These are phyloP conservation scores for Xyliphius kryptos DNA, from an alignment of 2,113 vertebrate species.

Conservation along the genomic window DNA sequence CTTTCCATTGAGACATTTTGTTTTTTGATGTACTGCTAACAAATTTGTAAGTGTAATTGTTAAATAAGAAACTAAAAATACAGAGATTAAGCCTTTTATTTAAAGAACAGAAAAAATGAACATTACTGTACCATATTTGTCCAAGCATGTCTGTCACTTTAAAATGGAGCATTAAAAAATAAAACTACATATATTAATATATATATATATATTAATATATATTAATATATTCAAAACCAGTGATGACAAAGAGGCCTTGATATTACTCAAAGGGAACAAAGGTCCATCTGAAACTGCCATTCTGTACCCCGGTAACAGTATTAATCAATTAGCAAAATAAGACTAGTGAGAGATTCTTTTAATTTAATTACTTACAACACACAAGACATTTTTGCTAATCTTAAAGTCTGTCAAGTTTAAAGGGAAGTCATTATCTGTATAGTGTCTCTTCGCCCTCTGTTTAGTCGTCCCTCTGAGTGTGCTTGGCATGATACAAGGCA, in stretches of 20 bases:
- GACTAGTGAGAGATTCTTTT: too few relatives aligned
- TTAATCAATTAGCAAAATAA: too few relatives aligned
- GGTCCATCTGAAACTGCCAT: conserved; percentile 75
- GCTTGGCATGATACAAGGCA: too few relatives aligned
- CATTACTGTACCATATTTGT: conserved; percentile 74
- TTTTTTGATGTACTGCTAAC: conserved; percentile 73
- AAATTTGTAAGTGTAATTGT: conserved; percentile 95
- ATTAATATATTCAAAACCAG: too few relatives aligned
- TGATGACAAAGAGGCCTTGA: conserved; percentile 74
- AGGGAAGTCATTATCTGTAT: too few relatives aligned
- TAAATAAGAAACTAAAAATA: conserved; percentile 66
- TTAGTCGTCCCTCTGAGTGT: conserved; percentile 10
- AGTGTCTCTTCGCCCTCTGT: too few relatives aligned
- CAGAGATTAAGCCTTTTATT: conserved; percentile 56
- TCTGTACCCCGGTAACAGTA: conserved; percentile 63
- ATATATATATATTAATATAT: neutral
- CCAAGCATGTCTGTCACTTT: conserved; percentile 92
- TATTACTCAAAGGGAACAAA: conserved; percentile 69
- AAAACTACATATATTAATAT: conserved; percentile 53
- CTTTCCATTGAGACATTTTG: conserved; percentile 54
- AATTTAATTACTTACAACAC: too few relatives aligned
- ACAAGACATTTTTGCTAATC: too few relatives aligned
- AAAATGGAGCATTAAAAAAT: conserved; percentile 67
- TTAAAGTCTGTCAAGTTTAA: too few relatives aligned
- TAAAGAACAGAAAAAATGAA: conserved; percentile 58